A percentile compares a stretch with the other conserved stretches of the same genome.
Conservation (phyloP, 1,140 invertebrate genomes). For the Magallana gigas region DNA sequence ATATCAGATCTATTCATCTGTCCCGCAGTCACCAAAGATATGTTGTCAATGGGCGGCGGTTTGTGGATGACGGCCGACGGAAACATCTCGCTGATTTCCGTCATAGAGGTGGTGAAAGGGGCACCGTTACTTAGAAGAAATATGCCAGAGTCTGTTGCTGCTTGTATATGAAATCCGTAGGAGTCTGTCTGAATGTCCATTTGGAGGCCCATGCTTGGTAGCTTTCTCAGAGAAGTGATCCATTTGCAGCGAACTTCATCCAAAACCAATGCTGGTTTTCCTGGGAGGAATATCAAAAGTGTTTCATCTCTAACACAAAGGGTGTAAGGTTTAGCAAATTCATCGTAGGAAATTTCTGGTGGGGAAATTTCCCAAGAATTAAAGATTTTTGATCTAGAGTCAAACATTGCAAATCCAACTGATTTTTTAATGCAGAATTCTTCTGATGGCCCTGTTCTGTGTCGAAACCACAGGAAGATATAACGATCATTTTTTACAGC, state of each 20-base stretch:
- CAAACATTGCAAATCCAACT: conserved; percentile 77
- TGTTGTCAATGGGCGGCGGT: conserved; percentile 76
- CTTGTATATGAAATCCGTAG: conserved; percentile 72
- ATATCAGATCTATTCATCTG: conserved; percentile 64
- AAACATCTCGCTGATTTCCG: conserved; percentile 71
- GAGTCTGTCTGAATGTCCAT: conserved; percentile 64
- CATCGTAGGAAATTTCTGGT: conserved; percentile 75
- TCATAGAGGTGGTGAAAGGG: conserved; percentile 74
- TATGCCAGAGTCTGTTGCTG: conserved; percentile 70
- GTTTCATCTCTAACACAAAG: conserved; percentile 74
- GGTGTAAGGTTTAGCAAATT: conserved; percentile 72
- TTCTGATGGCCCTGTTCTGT: conserved; percentile 76
- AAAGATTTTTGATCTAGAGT: conserved; percentile 73
- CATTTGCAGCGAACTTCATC: conserved; percentile 75
- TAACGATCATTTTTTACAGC: conserved; percentile 72
- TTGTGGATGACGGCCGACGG: conserved; percentile 70
- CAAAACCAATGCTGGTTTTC: conserved; percentile 72
- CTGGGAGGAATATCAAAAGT: conserved; percentile 73
- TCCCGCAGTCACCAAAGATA: conserved; percentile 73
- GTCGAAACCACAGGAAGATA: conserved; percentile 76
- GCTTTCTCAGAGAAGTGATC: conserved; percentile 70
- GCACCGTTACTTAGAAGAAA: conserved; percentile 74
- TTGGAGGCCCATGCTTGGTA: conserved; percentile 60
- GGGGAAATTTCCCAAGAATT: conserved; percentile 71
- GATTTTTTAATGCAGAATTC: conserved; percentile 77